A percentile compares a stretch with the other conserved stretches of the same genome.
phyloP scores from a whole-genome alignment of 2,113 vertebrate genomes.

The Dromiciops gliroides region DNA sequence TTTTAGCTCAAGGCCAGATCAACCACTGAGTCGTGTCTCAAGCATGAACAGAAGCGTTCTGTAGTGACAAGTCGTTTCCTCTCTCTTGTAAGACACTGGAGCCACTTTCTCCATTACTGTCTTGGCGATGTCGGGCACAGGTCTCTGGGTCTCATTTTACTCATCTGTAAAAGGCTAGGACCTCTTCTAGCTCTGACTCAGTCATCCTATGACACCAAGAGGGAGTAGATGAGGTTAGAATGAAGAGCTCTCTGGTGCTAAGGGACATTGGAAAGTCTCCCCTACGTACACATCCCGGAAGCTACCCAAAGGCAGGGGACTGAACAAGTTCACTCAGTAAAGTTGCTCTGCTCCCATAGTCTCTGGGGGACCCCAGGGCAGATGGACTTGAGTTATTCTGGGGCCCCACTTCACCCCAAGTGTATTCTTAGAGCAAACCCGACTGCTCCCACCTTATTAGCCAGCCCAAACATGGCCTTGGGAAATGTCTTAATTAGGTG shows the following conservation, averaged over 20 bases:
- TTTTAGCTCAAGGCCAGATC: neutral
- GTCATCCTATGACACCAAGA: neutral
- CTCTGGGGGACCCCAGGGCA: neutral
- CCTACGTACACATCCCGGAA: neutral
- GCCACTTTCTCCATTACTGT: neutral
- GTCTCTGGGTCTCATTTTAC: neutral
- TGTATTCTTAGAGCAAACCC: neutral
- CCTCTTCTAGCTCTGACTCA: neutral
- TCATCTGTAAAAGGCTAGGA: neutral
- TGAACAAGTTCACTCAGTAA: fast-evolving
- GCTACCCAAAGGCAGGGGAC: neutral
- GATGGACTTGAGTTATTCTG: neutral
- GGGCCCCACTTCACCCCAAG: neutral
- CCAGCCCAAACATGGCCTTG: constrained; percentile 51
- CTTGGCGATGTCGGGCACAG: neutral
- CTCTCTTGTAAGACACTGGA: neutral
- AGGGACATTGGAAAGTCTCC: neutral
- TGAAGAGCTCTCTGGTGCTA: fast-evolving
- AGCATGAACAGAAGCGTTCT: neutral
- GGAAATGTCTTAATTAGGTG: constrained; percentile 70
- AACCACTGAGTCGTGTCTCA: neutral
- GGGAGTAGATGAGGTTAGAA: neutral
- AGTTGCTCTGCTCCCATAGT: neutral
- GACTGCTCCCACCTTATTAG: constrained; percentile 42
- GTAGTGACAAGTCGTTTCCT: neutral